Base-by-base conservation (phyloP, 2,888 invertebrate genomes). In the Drosophila engyochracea region DNA sequence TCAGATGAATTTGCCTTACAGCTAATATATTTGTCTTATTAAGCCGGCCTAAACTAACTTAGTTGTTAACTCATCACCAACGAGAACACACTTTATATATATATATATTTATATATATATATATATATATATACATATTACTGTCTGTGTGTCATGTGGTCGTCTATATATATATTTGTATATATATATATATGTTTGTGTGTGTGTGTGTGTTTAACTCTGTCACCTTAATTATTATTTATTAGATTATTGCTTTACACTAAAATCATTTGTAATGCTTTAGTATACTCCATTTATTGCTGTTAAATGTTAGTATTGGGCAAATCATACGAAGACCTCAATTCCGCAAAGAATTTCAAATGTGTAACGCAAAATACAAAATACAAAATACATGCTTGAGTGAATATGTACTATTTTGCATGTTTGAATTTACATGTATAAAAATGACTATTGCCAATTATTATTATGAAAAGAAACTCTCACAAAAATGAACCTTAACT, bases 221-320 rank as follows among this genome's bases (percentile, higher is more conserved):
- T 61, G 39, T 35, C 7, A 37, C 60, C 68, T 80, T 83, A 76
- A 53, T 44, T 82, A 60, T 59, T 81, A 83, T 25, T 76, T 74
- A 81, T 85, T 82, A 85, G 85, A 88, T 88, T 82, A 78, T 80
- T 80, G 85, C 83, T 75, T 86, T 80, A 85, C 76, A 81, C 47
- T 4, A 47, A 25, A 4, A 16, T 47, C 25, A 47, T 47, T 47
- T 47, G 47, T 9, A 47, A 47, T 77, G 64, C 33, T 67, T 47
- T 53, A 70, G 39, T 55, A 60, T 71, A 47, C 28, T 54, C 37
- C 25, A 58, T 49, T 64, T 47, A 10, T 39, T 66, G 19, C 14
- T 52, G 52, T 54, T 60, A n/a, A 52, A 52, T 28, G 54, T 28
- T 25, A 30, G 4, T 47, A 10, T 30, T 30, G n/a, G 19, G n/a